These are phyloP conservation scores for Noturus placidus DNA, from an alignment of 2,113 vertebrate genomes.

Conservation along the genomic window DNA sequence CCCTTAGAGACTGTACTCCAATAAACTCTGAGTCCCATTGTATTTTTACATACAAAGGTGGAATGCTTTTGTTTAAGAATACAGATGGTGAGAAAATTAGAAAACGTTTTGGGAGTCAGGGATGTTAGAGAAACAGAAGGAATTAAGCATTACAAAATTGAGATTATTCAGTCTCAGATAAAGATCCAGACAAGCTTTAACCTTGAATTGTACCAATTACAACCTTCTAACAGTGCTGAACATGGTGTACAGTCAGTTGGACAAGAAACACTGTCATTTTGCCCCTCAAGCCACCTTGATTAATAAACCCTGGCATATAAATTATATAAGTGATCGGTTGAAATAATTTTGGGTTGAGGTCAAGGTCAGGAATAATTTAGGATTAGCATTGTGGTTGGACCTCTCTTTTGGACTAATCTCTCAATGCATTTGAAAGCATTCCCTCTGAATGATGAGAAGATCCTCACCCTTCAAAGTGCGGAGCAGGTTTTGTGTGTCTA, in stretches of 20 bases:
- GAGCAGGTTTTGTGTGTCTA: slow-evolving; percentile 59
- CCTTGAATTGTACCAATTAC: not conserved
- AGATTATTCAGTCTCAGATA: slow-evolving; percentile 16
- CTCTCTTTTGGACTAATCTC: slow-evolving; percentile 45
- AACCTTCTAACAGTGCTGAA: not conserved
- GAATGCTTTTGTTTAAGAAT: not conserved
- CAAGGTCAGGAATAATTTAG: slow-evolving; percentile 38
- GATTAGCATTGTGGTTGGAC: slow-evolving; percentile 34
- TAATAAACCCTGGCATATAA: slow-evolving; percentile 4
- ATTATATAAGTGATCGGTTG: slow-evolving; percentile 34
- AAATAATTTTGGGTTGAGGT: slow-evolving; percentile 39
- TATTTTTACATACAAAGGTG: not conserved
- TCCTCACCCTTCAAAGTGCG: slow-evolving; percentile 50
- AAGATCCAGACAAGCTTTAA: slow-evolving; percentile 24
- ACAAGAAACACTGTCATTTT: not conserved
- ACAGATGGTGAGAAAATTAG: not conserved
- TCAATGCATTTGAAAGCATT: slow-evolving; percentile 48
- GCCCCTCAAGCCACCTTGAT: not conserved
- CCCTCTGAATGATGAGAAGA: slow-evolving; percentile 57
- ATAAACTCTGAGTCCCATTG: not conserved
- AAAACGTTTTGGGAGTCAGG: not conserved
- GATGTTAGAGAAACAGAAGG: not conserved
- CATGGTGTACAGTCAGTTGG: not conserved
- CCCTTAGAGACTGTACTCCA: not conserved
- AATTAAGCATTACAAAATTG: slow-evolving; percentile 16